These are phyloP conservation scores for Lycia hirtaria DNA, from an alignment of 2,888 invertebrate genomes.

Conservation along the genomic window DNA sequence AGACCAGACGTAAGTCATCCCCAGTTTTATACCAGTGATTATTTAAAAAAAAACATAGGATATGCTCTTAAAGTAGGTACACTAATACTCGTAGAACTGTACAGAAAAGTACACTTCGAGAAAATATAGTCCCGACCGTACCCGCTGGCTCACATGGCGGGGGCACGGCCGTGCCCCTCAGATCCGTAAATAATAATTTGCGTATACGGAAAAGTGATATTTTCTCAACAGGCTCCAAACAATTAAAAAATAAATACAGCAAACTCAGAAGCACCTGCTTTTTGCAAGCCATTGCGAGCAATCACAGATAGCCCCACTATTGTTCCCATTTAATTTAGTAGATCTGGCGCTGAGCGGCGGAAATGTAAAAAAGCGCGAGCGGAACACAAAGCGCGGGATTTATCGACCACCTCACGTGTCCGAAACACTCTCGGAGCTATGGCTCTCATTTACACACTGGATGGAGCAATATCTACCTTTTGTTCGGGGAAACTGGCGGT, in stretches of 20 bases:
- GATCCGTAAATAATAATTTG: no score
- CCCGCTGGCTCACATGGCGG: no score
- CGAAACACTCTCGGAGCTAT: slow-evolving; percentile 61
- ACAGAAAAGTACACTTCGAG: no score
- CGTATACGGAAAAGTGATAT: neutral
- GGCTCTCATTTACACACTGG: slow-evolving; percentile 34
- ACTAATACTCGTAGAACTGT: no score
- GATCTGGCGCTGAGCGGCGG: slow-evolving; percentile 52
- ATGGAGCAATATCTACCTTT: slow-evolving; percentile 34
- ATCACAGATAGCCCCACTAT: slow-evolving; percentile 29
- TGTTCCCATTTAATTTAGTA: slow-evolving; percentile 34
- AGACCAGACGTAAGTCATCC: no score
- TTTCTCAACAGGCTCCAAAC: neutral
- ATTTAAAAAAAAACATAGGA: no score
- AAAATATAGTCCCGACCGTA: no score
- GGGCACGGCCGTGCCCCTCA: no score
- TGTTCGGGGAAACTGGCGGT: slow-evolving; percentile 2
- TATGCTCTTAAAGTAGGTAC: no score
- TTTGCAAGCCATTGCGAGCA: slow-evolving; percentile 7
- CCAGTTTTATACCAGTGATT: no score
- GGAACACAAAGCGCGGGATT: slow-evolving; percentile 76
- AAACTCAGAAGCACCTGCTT: slow-evolving; percentile 10
- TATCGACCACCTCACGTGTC: slow-evolving; percentile 75
- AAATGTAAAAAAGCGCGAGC: slow-evolving; percentile 63
- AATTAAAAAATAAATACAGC: slow-evolving; percentile 2